Evolutionary conservation across 92 coral and sea anemone genomes (phyloP).

Genomic region (Galaxea fascicularis): DNA sequence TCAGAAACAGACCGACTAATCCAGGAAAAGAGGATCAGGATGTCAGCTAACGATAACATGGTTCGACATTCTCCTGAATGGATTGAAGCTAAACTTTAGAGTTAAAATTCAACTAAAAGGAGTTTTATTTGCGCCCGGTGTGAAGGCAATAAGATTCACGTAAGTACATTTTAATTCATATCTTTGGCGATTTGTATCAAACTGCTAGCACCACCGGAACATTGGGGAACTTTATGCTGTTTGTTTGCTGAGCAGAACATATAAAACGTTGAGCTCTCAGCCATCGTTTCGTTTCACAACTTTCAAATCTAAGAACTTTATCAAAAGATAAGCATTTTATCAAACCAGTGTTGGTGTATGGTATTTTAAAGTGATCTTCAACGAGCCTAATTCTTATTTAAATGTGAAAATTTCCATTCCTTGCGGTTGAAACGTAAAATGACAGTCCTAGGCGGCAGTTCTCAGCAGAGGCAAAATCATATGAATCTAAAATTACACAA

Average conservation of each 20-base stretch:
- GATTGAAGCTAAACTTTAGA: not conserved
- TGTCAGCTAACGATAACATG: not conserved
- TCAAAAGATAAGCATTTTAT: too few species aligned
- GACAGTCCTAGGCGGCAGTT: too few species aligned
- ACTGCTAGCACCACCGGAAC: not conserved
- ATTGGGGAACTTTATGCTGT: not conserved
- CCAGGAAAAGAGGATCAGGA: conserved; percentile 23
- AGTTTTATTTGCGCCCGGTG: not conserved
- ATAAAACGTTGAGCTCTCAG: not conserved
- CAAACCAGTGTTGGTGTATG: not conserved
- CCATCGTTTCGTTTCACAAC: too few species aligned
- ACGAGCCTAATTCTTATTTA: not conserved
- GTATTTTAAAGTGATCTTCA: too few species aligned
- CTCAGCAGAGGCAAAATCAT: too few species aligned
- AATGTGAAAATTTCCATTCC: not conserved
- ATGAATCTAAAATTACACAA: too few species aligned
- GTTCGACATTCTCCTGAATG: not conserved
- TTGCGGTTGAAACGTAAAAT: not conserved
- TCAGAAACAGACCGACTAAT: conserved; percentile 17
- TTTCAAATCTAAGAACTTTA: not conserved
- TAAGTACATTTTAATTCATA: not conserved
- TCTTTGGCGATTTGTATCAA: not conserved
- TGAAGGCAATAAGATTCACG: not conserved
- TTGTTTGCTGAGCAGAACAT: conserved; percentile 1
- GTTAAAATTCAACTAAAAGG: not conserved